A percentile compares a stretch with the other conserved stretches of the same genome.
Evolutionary conservation across 2,797 vertebrate genomes (phyloP).

Genomic region (Semaprochilodus insignis): DNA sequence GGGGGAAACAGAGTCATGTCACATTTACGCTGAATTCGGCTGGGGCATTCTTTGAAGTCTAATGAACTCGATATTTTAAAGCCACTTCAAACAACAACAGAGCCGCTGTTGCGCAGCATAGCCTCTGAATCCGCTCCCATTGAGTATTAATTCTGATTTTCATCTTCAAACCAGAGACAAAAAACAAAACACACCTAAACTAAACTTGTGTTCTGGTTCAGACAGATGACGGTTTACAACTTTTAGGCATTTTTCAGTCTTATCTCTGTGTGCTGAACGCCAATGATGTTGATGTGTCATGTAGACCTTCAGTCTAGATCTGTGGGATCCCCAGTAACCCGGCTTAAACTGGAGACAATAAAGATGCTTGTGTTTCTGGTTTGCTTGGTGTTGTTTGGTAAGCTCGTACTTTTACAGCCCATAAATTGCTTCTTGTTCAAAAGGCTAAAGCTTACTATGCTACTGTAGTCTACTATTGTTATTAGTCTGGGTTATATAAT

Average conservation of each 20-base stretch:
- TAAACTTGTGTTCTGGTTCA: background rate
- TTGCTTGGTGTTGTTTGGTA: too few relatives aligned
- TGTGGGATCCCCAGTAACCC: too few relatives aligned
- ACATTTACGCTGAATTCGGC: conserved; percentile 27
- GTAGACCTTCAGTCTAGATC: too few relatives aligned
- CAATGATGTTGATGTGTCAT: too few relatives aligned
- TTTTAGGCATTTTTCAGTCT: background rate
- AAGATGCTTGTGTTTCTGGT: too few relatives aligned
- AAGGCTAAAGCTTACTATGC: too few relatives aligned
- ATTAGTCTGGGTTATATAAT: too few relatives aligned
- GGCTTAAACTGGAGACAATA: too few relatives aligned
- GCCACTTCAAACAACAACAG: conserved; percentile 53
- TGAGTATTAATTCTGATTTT: conserved; percentile 46
- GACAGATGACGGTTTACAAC: background rate
- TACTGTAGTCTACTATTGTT: too few relatives aligned
- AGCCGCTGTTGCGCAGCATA: conserved; percentile 38
- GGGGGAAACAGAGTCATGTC: conserved; percentile 38
- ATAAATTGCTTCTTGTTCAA: too few relatives aligned
- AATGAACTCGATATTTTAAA: conserved; percentile 58
- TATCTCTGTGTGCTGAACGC: too few relatives aligned
- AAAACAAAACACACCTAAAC: conserved; percentile 36
- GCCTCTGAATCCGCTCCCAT: conserved; percentile 36
- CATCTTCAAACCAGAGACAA: conserved; percentile 38
- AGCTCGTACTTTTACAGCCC: too few relatives aligned
- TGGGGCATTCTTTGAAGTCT: conserved; percentile 55